Conservation (phyloP, 2,888 invertebrate genomes). For the Caenorhabditis wallacei region DNA sequence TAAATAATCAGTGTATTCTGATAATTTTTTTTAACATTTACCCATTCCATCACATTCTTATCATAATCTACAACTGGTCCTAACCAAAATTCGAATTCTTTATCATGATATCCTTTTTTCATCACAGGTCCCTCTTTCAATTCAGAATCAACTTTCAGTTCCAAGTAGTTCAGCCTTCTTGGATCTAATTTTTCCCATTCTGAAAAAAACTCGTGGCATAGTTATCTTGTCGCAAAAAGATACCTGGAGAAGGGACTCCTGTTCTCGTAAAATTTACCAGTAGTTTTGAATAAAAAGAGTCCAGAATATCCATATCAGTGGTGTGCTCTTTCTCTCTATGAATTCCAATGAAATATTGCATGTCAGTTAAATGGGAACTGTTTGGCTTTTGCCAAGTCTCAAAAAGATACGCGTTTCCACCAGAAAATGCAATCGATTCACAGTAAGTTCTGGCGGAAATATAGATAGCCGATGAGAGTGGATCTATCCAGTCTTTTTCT, state of each 20-base stretch:
- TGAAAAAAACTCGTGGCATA: conserved; percentile 13
- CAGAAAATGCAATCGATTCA: not conserved
- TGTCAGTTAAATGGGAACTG: conserved; percentile 51
- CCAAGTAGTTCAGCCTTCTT: conserved; percentile 33
- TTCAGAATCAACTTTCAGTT: conserved; percentile 29
- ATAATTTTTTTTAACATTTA: not conserved
- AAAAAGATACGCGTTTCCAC: conserved; percentile 28
- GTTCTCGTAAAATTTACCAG: conserved; percentile 53
- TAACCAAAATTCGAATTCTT: conserved; percentile 21
- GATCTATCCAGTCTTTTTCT: not conserved
- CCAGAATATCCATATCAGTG: conserved; percentile 43
- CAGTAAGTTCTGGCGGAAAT: conserved; percentile 22
- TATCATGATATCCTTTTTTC: conserved; percentile 34
- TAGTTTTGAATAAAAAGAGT: conserved; percentile 46
- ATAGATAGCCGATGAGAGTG: conserved; percentile 2
- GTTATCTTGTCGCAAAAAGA: not conserved
- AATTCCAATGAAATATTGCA: conserved; percentile 62
- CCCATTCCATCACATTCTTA: conserved; percentile 1
- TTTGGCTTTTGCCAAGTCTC: conserved; percentile 34
- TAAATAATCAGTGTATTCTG: no score
- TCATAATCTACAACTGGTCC: conserved; percentile 29
- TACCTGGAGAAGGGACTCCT: conserved; percentile 40
- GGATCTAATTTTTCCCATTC: conserved; percentile 44
- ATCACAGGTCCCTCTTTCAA: conserved; percentile 10
- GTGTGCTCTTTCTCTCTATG: conserved; percentile 36